Evolutionary conservation across 2,888 invertebrate genomes (phyloP).

Genomic region (Acanthosepion pharaonis): DNA sequence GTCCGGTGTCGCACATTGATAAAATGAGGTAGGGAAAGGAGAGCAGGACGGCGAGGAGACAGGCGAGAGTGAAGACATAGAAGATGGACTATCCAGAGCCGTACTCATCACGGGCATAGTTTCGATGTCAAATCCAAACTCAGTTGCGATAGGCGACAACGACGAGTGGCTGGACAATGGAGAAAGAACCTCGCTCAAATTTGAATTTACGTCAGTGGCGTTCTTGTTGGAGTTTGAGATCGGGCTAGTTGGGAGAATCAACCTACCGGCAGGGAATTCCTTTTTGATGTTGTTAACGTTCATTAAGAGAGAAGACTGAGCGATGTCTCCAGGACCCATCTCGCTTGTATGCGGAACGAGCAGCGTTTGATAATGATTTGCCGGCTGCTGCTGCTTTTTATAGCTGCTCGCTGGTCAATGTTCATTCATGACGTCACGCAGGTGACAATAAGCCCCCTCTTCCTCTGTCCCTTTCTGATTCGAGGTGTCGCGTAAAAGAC

Average conservation of each 20-base stretch:
- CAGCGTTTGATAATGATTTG: neutral
- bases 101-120: neutral
- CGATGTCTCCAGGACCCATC: neutral
- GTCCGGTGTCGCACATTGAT: neutral
- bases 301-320: neutral
- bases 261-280: neutral
- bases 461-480: neutral
- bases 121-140: neutral
- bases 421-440: neutral
- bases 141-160: neutral
- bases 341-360: neutral
- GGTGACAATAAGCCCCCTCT: neutral
- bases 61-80: neutral
- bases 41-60: neutral
- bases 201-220: neutral
- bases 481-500: neutral
- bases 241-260: neutral
- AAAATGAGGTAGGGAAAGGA: neutral
- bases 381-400: neutral
- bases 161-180: neutral
- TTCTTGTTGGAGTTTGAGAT: neutral
- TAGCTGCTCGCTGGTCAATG: slow-evolving; percentile 5
- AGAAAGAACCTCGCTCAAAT: neutral
- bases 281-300: neutral
- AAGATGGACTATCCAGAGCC: neutral